Conservation (phyloP, 2,113 vertebrate species). For the Myotis davidii region DNA sequence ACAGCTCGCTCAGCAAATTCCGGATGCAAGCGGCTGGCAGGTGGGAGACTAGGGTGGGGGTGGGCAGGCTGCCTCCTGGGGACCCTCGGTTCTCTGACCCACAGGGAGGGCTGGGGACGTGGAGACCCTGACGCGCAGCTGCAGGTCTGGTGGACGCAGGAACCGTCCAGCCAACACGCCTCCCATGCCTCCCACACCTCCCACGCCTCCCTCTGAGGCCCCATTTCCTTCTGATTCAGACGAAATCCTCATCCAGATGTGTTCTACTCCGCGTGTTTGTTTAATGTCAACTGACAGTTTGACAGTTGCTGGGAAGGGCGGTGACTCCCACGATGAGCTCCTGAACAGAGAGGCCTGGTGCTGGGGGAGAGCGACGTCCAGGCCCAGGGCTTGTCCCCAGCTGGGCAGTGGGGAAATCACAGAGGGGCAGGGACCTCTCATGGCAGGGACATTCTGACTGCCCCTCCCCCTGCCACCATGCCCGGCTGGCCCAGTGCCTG, state of each 20-base stretch:
- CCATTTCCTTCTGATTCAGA: background rate
- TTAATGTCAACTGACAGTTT: background rate
- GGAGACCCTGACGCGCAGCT: background rate
- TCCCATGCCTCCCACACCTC: background rate
- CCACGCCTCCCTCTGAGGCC: background rate
- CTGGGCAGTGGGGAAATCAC: background rate
- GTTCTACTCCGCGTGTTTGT: background rate
- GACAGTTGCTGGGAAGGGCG: background rate
- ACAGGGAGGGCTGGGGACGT: background rate
- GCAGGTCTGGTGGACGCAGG: background rate
- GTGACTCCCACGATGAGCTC: background rate
- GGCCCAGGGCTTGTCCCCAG: background rate
- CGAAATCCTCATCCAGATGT: conserved; percentile 20
- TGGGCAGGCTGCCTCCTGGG: background rate
- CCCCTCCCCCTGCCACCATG: too few relatives aligned
- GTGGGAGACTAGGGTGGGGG: background rate
- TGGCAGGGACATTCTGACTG: accelerated
- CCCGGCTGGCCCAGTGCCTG: accelerated
- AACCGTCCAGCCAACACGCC: background rate
- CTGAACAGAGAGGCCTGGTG: background rate
- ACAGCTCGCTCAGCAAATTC: background rate
- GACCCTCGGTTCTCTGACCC: background rate
- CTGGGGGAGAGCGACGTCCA: background rate
- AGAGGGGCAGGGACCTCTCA: background rate
- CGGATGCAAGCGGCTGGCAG: background rate